Evolutionary conservation across 2,888 invertebrate species (phyloP).

Genomic region (Hyles lineata): DNA sequence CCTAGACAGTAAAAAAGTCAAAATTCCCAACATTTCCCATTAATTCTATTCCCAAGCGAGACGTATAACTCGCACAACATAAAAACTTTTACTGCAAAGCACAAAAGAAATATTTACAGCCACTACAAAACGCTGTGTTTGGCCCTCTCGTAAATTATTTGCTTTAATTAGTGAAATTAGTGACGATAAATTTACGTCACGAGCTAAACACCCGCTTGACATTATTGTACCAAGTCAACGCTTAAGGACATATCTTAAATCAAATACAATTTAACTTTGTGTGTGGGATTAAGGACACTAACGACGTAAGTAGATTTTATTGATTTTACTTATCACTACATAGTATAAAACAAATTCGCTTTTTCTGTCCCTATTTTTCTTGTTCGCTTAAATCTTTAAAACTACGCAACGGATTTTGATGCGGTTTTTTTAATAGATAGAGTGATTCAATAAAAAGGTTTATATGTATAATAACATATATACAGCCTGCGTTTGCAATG

Average conservation of each 20-base stretch:
- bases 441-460: no score
- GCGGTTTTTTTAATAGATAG: no score
- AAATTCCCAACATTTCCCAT: not conserved
- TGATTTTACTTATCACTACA: no score
- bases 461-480: no score
- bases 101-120: conserved; percentile 21
- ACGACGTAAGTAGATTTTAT: not conserved
- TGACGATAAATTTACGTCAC: conserved; percentile 22
- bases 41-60: conserved; percentile 17
- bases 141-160: conserved; percentile 28
- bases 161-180: conserved; percentile 30
- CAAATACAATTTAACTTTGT: not conserved
- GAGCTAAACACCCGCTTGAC: not conserved
- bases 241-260: conserved; percentile 1
- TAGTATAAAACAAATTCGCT: no score
- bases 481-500: no score
- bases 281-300: not conserved
- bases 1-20: not conserved
- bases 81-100: not conserved
- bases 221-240: not conserved
- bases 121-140: conserved; percentile 14
- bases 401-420: no score
- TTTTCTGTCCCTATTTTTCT: no score
- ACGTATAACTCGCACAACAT: conserved; percentile 14
- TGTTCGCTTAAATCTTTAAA: no score